Evolutionary conservation across 2,888 invertebrate genomes (phyloP).

Genomic region (Rapana venosa): DNA sequence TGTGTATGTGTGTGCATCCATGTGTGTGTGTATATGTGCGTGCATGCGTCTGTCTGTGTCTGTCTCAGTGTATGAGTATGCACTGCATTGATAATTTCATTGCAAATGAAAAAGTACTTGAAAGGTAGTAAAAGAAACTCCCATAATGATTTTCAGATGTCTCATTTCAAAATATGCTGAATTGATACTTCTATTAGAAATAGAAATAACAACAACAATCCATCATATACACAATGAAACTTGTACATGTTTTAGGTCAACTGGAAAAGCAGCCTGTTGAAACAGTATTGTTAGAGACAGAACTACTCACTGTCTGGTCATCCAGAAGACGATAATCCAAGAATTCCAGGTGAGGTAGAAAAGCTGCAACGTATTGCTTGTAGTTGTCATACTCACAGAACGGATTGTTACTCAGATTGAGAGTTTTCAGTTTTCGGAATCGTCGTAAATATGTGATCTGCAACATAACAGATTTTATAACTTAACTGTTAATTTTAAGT

Average conservation of each 20-base stretch:
- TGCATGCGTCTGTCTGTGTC: too few species aligned
- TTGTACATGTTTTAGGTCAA: too few species aligned
- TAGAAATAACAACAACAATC: too few species aligned
- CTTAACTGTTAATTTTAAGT: too few species aligned
- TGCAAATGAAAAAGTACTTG: not conserved
- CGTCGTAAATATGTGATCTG: constrained; percentile 76
- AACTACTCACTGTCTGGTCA: constrained; percentile 75
- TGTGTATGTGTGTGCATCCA: too few species aligned
- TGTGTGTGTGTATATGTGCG: too few species aligned
- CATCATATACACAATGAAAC: too few species aligned
- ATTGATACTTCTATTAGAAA: too few species aligned
- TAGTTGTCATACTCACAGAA: constrained; percentile 83
- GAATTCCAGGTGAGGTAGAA: constrained; percentile 86
- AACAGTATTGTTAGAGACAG: not conserved
- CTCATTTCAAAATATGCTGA: too few species aligned
- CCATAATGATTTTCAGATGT: too few species aligned
- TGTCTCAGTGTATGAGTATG: too few species aligned
- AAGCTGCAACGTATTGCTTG: constrained; percentile 85
- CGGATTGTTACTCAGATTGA: constrained; percentile 85
- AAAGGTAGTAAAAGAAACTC: not conserved
- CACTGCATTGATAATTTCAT: not conserved
- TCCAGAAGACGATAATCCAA: constrained; percentile 87
- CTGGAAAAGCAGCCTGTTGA: too few species aligned
- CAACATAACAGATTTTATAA: constrained; percentile 39
- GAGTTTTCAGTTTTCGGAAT: constrained; percentile 75